Evolutionary conservation across 92 coral and sea anemone species (phyloP).

Genomic region (Muricea muricata): DNA sequence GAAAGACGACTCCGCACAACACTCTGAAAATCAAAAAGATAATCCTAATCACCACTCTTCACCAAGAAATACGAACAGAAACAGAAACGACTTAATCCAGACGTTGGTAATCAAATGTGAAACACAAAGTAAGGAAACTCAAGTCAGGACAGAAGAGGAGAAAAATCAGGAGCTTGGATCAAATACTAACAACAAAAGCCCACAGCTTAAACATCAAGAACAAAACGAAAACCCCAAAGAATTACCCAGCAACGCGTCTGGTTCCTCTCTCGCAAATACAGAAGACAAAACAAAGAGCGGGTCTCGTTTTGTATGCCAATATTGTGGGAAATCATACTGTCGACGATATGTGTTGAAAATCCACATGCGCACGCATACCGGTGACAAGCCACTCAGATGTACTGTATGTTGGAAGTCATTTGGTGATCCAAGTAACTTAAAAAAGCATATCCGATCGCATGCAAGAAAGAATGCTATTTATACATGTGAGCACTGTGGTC

Average conservation of each 20-base stretch:
- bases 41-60: neutral
- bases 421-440: constrained; percentile 99
- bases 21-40: neutral
- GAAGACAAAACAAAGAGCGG: constrained; percentile 16
- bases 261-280: neutral
- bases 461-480: constrained; percentile 94
- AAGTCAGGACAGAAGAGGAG: neutral
- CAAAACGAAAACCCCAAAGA: neutral
- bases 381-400: constrained; percentile 95
- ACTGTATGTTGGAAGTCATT: constrained; percentile 97
- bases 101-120: neutral
- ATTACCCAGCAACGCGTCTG: neutral
- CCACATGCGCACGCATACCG: constrained; percentile 99
- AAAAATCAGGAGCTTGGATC: neutral
- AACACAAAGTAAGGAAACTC: neutral
- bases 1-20: neutral
- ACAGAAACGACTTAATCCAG: neutral
- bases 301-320: constrained; percentile 86
- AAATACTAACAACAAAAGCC: neutral
- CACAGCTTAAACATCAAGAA: constrained; percentile 7
- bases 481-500: constrained; percentile 91
- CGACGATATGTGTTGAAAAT: constrained; percentile 94
- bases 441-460: constrained; percentile 92
- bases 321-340: constrained; percentile 97
- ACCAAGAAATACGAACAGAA: neutral